These are phyloP conservation scores for Neocrepidodera transversa DNA, from an alignment of 2,888 invertebrate genomes.

Conservation along the genomic window DNA sequence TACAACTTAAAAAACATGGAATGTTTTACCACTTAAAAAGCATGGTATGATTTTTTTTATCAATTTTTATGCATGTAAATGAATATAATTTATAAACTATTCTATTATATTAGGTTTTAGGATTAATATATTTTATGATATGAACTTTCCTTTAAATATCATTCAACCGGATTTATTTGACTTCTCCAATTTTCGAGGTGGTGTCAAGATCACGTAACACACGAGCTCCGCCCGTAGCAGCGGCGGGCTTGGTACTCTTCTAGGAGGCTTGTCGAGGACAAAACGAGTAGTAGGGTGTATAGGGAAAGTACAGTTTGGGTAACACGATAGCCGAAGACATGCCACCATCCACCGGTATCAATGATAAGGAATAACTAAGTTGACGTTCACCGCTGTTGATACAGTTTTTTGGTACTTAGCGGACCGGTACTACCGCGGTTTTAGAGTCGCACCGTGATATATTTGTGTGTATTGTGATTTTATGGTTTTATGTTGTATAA, in stretches of 20 bases:
- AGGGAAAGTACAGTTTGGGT: slow-evolving; percentile 36
- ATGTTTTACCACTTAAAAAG: too few relatives aligned
- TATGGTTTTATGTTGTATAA: slow-evolving; percentile 5
- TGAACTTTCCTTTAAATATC: too few relatives aligned
- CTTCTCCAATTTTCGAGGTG: slow-evolving; percentile 7
- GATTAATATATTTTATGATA: too few relatives aligned
- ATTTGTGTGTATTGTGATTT: slow-evolving; percentile 13
- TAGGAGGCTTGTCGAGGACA: slow-evolving; percentile 40
- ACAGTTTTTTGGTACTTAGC: background rate
- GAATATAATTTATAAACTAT: too few relatives aligned
- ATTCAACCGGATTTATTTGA: background rate
- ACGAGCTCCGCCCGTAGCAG: slow-evolving; percentile 17
- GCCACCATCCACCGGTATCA: slow-evolving; percentile 7
- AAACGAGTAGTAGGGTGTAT: slow-evolving; percentile 29
- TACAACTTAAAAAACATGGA: too few relatives aligned
- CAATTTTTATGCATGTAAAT: too few relatives aligned
- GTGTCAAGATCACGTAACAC: slow-evolving; percentile 34
- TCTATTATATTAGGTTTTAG: too few relatives aligned
- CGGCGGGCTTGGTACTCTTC: slow-evolving; percentile 32
- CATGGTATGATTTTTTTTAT: too few relatives aligned
- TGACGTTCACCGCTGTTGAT: background rate
- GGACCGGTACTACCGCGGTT: slow-evolving; percentile 7
- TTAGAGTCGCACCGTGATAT: slow-evolving; percentile 5
- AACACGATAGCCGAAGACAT: slow-evolving; percentile 30
- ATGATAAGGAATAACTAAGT: background rate